Base-by-base conservation (phyloP, 2,797 vertebrate species). In the Mastacembelus armatus region DNA sequence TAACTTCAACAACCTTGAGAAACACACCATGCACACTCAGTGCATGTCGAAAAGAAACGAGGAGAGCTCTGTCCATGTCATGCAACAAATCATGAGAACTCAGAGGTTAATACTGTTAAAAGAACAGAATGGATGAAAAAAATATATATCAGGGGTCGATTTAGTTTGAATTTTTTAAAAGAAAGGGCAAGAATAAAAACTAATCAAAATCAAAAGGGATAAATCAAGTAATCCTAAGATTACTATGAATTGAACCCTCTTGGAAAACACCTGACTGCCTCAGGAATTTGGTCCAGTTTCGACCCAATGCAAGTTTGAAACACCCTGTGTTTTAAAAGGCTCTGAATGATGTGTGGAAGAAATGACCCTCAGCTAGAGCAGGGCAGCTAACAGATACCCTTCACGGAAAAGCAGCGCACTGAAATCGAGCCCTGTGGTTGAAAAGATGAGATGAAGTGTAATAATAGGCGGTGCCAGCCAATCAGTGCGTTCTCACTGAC, bases 401-500 rank as follows among this genome's bases (percentile, higher is more conserved):
- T 67, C 15, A 10, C 24, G 11, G 63, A 27, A 33, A 66, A 71
- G 64, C 83, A 81, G 71, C 44, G 71, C 77, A 93, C 92, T 95
- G 95, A 98, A 98, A 98, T 98, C 96, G 96, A 99, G 95, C 96
- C 96, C 96, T 96, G 96, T 91, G 90, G 87, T 87, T 94, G 91
- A 91, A 92, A 81, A 93, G 93, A 93, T 86, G 92, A 90, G 85
- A 92, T 89, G 92, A 62, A 70, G 35, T 56, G 79, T 64, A 87
- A 74, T 68, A 57, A 81, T 27, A 44, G 64, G 33, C n/a, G 19
- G 64, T 54, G 78, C 54, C 80, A 49, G 78, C 74, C 62, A n/a
- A 58, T 32, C 42, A 64, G 58, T 86, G 94, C 89, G 92, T 74
- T 91, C 90, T 90, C 94, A 92, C 88, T 40, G 71, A 88, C 67